Evolutionary conservation across 2,113 vertebrate species (phyloP), one percentile per base, ranked within the genome.

Genomic region (Plectropomus leopardus): DNA sequence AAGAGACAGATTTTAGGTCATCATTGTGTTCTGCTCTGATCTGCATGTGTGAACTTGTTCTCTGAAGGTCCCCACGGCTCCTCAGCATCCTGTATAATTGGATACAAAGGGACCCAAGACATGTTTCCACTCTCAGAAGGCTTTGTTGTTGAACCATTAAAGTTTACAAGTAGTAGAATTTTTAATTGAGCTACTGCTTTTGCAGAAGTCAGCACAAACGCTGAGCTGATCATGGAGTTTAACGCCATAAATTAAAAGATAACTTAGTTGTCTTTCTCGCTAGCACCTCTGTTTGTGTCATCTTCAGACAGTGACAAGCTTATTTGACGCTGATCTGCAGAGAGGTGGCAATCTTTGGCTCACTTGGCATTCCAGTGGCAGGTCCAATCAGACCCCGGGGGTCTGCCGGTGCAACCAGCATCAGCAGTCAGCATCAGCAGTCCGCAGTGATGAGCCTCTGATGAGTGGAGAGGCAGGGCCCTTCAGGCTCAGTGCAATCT

Each of bases 1-100:
- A 69, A 5, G 47, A 67, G 51, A 72, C 32, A 40, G 4, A 51
- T 70, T 82, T 28, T 72, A 23, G 59, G 70, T 86, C 72, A 78
- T 32, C 63, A 48, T 19, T 44, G 68, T 76, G 60, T 87, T 83
- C 55, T 66, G 65, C 36, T 83, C 19, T 47, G 28, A 78, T 71
- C 21, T 83, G 48, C 82, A 34, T 87, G 92, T 83, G 58, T 72
- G 67, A 59, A 86, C 90, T 54, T 87, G 87, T 78, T 83, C 68
- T 76, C 30, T 21, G 3, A 48, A 51, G 51, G 78, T 86, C 80
- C 87, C 78, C 23, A n/a, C 4, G 66, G 80, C 47, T 59, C 73
- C 30, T 54, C 28, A 65, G 57, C 78, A 66, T 73, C 80, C 34
- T 48, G 55, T 64, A 21, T 89, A 91, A 91, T 91, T 91, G 72